Evolutionary conservation across 2,113 vertebrate species (phyloP), one percentile per base, ranked within the genome.

Genomic region (Tamias sibiricus): DNA sequence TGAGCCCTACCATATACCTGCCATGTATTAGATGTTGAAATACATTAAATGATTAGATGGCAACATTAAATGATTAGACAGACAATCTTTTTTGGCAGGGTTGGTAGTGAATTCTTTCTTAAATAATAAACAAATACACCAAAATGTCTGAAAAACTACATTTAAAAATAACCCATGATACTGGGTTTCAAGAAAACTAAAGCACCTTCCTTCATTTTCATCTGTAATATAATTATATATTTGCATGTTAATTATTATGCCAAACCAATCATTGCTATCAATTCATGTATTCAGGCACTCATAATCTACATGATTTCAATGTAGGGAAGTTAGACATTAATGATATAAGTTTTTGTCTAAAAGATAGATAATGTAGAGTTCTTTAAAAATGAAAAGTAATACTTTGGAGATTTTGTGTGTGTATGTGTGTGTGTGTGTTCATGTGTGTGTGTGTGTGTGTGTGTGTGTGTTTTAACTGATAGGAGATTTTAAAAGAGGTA

Each of bases 331-430:
- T 76, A 84, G 57, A 93, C 11, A 88, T 84, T 28, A 91, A 37
- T 47, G 52, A 69, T 8, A 44, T 35, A 49, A 57, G 37, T 8
- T 59, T 74, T 72, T 86, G 28, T 85, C 79, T 40, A 77, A 81
- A 57, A 81, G 11, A 28, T n/a, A 90, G 19, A 87, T 95, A 91
- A 91, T 92, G 12, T n/a, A 44, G 5, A 74, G 13, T 75, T 75
- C 75, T 79, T 95, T 80, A 47, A 90, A 87, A 72, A n/a, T 75
- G 44, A 88, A 97, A 90, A 95, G 91, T 6, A 59, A 8, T 64
- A 72, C 3, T 77, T 62, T 52, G 8, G 35, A 24, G n/a, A 17
- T 69, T 37, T 81, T 96, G n/a, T n/a, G n/a, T n/a, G n/a, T n/a
- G n/a, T n/a, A n/a, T n/a, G n/a, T n/a, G n/a, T n/a, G n/a, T n/a